Percentiles rank a stretch among this genome's conserved stretches.
phyloP scores from a whole-genome alignment of 2,888 invertebrate species.

The Drosophila imparisetae region DNA sequence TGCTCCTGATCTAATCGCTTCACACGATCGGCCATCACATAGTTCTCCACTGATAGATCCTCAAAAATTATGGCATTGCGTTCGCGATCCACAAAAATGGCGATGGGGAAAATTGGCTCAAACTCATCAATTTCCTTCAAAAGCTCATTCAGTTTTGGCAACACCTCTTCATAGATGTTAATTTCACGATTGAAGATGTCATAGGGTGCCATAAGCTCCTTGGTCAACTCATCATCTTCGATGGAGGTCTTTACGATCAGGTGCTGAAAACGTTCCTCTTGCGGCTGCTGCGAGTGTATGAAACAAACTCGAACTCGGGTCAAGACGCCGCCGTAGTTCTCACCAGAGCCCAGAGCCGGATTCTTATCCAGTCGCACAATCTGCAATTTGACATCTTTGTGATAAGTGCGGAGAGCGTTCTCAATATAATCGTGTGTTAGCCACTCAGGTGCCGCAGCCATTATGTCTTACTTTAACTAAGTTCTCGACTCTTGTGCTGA shows the following conservation, averaged over 20 bases:
- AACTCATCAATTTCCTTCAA: constrained; percentile 69
- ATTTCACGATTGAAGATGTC: constrained; percentile 84
- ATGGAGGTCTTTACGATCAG: constrained; percentile 81
- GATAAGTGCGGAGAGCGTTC: constrained; percentile 63
- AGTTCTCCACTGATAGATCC: constrained; percentile 76
- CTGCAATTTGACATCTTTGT: constrained; percentile 64
- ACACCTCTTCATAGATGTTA: constrained; percentile 80
- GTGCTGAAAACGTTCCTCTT: constrained; percentile 33
- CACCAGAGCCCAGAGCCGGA: constrained; percentile 81
- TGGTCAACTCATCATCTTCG: constrained; percentile 77
- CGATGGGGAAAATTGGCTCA: constrained; percentile 78
- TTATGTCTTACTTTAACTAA: constrained; percentile 19
- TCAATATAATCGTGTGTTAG: constrained; percentile 76
- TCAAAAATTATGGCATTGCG: constrained; percentile 82
- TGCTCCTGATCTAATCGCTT: constrained; percentile 84
- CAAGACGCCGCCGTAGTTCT: constrained; percentile 82
- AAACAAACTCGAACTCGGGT: constrained; percentile 69
- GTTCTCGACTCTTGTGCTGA: constrained; percentile 7
- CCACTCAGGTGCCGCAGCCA: constrained; percentile 77
- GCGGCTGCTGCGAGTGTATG: constrained; percentile 21
- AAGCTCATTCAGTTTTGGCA: constrained; percentile 78
- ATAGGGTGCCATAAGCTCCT: constrained; percentile 78
- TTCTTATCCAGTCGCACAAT: constrained; percentile 60
- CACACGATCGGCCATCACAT: constrained; percentile 80
- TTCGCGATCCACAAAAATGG: constrained; percentile 78